Evolutionary conservation across 2,113 vertebrate species (phyloP).

Genomic region (Speoplatyrhinus poulsoni): DNA sequence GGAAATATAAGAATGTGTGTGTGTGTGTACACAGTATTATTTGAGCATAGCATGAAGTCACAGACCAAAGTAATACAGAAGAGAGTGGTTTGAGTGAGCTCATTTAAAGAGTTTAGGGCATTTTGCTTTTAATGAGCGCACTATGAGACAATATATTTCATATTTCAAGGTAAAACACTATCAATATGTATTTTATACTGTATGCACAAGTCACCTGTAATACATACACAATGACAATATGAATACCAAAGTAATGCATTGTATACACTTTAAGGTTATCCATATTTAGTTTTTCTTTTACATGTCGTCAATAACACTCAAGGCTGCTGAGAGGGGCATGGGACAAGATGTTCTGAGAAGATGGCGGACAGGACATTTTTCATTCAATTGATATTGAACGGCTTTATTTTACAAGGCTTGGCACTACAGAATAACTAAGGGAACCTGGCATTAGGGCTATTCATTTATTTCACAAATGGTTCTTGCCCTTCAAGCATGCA

Average conservation of each 20-base stretch:
- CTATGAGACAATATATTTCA: background rate
- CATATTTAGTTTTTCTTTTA: background rate
- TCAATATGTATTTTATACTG: background rate
- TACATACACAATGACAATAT: background rate
- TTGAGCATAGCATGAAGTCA: conserved; percentile 23
- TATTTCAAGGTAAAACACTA: background rate
- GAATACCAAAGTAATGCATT: conserved; percentile 1
- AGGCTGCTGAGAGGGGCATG: background rate
- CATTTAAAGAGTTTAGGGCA: background rate
- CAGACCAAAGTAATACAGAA: conserved; percentile 39
- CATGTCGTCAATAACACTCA: background rate
- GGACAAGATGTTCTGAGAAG: no score
- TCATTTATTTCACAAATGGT: no score
- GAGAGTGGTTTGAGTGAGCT: background rate
- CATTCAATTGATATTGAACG: no score
- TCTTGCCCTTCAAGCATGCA: no score
- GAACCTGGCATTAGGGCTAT: no score
- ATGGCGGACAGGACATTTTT: no score
- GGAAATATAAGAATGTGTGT: conserved; percentile 5
- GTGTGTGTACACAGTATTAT: conserved; percentile 6
- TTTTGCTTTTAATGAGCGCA: background rate
- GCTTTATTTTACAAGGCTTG: no score
- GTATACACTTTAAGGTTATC: background rate
- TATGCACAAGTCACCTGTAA: background rate
- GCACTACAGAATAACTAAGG: no score